phyloP scores from a whole-genome alignment of 2,113 vertebrate genomes.

The Hippocampus guttulatus region DNA sequence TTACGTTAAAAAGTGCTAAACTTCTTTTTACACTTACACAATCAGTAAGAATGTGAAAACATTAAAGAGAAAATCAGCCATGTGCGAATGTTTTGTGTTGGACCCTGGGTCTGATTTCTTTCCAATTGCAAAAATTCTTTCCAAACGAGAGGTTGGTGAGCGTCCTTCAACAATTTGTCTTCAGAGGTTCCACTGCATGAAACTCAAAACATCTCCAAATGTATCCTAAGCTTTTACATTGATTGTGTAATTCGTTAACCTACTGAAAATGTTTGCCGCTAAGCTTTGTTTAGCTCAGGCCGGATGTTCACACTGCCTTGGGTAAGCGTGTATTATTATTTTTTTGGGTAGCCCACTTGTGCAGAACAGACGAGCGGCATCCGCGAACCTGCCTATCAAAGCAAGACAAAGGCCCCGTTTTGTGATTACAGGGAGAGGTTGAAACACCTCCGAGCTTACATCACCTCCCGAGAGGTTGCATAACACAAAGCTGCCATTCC shows the following conservation, averaged over 20 bases:
- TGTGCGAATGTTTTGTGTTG: too few relatives aligned
- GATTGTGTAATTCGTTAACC: background rate
- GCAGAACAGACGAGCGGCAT: slow-evolving; percentile 19
- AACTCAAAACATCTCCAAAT: background rate
- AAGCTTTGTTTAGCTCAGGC: background rate
- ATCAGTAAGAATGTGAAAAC: too few relatives aligned
- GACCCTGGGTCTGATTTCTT: background rate
- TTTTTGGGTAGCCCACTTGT: too few relatives aligned
- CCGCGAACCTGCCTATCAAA: slow-evolving; percentile 58
- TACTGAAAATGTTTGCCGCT: background rate
- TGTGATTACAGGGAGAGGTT: slow-evolving; percentile 63
- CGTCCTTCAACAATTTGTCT: background rate
- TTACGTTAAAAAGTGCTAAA: too few relatives aligned
- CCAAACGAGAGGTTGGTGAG: background rate
- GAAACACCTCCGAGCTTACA: slow-evolving; percentile 62
- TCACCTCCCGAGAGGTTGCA: slow-evolving; percentile 61
- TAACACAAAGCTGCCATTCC: slow-evolving; percentile 49
- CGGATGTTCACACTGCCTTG: background rate
- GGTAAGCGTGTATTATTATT: background rate
- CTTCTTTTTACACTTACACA: too few relatives aligned
- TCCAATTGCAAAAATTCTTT: background rate
- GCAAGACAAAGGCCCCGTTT: slow-evolving; percentile 60
- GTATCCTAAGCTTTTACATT: background rate
- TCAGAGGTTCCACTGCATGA: background rate
- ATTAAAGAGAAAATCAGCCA: too few relatives aligned